phyloP scores from a whole-genome alignment of 1,140 invertebrate genomes.

The Drosophila arizonae region DNA sequence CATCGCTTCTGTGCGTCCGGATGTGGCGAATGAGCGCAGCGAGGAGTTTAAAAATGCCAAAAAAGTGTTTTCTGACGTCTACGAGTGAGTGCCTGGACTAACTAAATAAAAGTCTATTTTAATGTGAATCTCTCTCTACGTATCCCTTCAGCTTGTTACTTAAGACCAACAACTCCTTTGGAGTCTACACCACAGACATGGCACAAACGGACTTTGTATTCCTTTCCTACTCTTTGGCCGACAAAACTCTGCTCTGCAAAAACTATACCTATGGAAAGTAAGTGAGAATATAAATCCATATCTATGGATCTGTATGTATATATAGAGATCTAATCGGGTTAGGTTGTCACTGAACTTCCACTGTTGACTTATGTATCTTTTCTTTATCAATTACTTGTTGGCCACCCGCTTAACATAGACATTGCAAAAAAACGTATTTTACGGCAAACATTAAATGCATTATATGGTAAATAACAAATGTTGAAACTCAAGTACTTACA shows the following conservation, averaged over 20 bases:
- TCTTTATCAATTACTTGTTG: slow-evolving; percentile 60
- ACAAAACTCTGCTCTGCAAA: slow-evolving; percentile 69
- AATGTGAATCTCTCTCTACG: not conserved
- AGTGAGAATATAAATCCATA: slow-evolving; percentile 32
- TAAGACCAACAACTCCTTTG: slow-evolving; percentile 64
- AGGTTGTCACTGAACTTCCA: slow-evolving; percentile 29
- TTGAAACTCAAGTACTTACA: slow-evolving; percentile 52
- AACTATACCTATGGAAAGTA: slow-evolving; percentile 70
- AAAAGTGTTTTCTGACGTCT: slow-evolving; percentile 71
- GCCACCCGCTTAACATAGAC: slow-evolving; percentile 60
- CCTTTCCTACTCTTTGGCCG: slow-evolving; percentile 64
- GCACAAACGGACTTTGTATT: slow-evolving; percentile 71
- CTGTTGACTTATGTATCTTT: slow-evolving; percentile 58
- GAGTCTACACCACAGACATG: slow-evolving; percentile 68
- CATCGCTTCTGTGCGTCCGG: slow-evolving; percentile 52
- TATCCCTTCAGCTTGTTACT: slow-evolving; percentile 47
- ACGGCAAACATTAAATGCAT: slow-evolving; percentile 82
- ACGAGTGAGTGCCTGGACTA: slow-evolving; percentile 58
- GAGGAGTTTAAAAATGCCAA: slow-evolving; percentile 70
- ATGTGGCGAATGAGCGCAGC: slow-evolving; percentile 58
- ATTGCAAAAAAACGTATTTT: slow-evolving; percentile 82
- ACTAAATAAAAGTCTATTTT: no score
- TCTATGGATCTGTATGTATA: not conserved
- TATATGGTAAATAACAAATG: slow-evolving; percentile 77
- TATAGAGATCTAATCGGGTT: slow-evolving; percentile 13